Conservation (phyloP, 2,888 invertebrate genomes). For the Pinctada fucata region DNA sequence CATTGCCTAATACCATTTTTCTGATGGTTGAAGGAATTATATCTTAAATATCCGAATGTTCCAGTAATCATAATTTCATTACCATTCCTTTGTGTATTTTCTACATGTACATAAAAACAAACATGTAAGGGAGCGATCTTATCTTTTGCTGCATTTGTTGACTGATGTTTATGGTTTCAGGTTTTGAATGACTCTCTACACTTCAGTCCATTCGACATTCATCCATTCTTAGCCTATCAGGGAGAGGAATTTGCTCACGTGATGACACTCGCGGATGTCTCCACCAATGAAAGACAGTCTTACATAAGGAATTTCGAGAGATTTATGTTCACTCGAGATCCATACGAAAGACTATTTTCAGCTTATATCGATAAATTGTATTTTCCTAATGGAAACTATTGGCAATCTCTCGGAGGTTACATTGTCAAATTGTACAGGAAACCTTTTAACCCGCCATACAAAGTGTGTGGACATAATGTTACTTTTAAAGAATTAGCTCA, state of each 20-base stretch:
- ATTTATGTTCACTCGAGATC: conserved; percentile 53
- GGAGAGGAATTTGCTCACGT: conserved; percentile 7
- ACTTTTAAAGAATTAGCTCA: conserved; percentile 53
- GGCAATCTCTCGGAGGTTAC: conserved; percentile 37
- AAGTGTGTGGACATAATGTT: conserved; percentile 50
- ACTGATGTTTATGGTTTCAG: not conserved
- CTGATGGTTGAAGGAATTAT: no score
- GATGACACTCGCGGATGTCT: conserved; percentile 3
- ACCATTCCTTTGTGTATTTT: no score
- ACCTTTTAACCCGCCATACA: conserved; percentile 21
- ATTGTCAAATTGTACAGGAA: conserved; percentile 34
- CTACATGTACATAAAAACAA: no score
- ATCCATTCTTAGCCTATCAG: not conserved
- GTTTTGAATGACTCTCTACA: not conserved
- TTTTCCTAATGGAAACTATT: conserved; percentile 50
- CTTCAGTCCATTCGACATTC: not conserved
- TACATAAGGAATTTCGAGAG: not conserved
- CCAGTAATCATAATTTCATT: no score
- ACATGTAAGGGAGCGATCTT: no score
- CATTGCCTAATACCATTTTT: no score
- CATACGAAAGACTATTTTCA: conserved; percentile 51
- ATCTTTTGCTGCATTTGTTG: no score
- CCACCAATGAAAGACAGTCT: conserved; percentile 14
- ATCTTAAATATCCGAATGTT: no score
- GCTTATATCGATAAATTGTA: conserved; percentile 57